These are phyloP conservation scores for Stenotaenia linearis DNA, from an alignment of 2,888 invertebrate genomes.

Conservation along the genomic window DNA sequence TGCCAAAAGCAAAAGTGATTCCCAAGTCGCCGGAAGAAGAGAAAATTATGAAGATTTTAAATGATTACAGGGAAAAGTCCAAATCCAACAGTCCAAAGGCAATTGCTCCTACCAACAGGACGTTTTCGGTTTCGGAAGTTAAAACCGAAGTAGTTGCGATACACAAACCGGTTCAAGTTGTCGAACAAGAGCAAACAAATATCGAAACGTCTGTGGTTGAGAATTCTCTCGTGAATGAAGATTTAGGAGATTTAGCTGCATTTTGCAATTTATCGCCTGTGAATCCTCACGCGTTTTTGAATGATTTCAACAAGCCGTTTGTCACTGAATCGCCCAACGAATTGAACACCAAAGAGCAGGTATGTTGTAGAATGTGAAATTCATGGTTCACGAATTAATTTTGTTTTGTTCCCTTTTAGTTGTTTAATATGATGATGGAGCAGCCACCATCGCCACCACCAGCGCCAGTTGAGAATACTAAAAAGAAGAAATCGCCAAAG, in stretches of 20 bases:
- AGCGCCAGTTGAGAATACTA: not conserved
- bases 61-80: not conserved
- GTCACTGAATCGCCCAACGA: no score
- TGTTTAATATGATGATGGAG: not conserved
- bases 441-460: not conserved
- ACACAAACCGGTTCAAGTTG: not conserved
- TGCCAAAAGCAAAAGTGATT: not conserved
- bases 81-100: not conserved
- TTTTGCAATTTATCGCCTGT: not conserved
- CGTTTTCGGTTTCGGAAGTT: not conserved
- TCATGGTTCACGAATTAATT: no score
- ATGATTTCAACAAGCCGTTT: not conserved
- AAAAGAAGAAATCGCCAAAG: not conserved
- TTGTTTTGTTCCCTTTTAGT: not conserved
- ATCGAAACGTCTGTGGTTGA: not conserved
- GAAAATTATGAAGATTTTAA: not conserved
- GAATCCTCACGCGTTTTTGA: not conserved
- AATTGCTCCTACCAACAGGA: not conserved
- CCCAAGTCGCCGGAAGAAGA: not conserved
- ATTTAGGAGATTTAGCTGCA: not conserved
- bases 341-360: no score
- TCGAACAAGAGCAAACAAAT: not conserved
- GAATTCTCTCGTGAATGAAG: not conserved
- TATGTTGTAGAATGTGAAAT: no score
- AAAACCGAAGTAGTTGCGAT: not conserved